Conservation (phyloP, 1,140 invertebrate genomes). For the Macrosteles quadrilineatus region DNA sequence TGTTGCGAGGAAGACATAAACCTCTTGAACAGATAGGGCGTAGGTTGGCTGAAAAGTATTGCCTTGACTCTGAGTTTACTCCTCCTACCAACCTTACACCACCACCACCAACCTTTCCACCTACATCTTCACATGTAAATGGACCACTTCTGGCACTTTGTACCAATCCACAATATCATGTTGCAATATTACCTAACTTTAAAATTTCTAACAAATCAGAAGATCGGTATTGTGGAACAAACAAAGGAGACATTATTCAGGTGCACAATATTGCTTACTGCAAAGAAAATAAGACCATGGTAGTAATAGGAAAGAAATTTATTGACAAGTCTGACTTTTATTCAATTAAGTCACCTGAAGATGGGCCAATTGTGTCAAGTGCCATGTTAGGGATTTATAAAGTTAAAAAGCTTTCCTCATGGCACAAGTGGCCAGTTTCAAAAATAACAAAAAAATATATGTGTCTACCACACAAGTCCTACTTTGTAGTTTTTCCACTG, state of each 20-base stretch:
- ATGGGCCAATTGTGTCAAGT: neutral
- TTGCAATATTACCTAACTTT: neutral
- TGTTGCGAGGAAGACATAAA: conserved; percentile 25
- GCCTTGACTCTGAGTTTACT: conserved; percentile 13
- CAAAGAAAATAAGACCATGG: conserved; percentile 12
- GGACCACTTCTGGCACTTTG: conserved; percentile 25
- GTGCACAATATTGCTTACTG: conserved; percentile 19
- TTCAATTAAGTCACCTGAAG: neutral
- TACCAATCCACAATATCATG: conserved; percentile 16
- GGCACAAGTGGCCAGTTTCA: neutral
- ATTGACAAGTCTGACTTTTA: conserved; percentile 1
- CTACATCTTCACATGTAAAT: neutral
- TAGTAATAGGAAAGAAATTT: conserved; percentile 26
- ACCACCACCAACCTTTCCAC: neutral
- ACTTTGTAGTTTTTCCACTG: neutral
- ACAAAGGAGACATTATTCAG: conserved; percentile 24
- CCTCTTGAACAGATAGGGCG: conserved; percentile 26
- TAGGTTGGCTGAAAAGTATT: conserved; percentile 16
- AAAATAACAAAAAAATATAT: conserved; percentile 26
- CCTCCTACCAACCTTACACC: neutral
- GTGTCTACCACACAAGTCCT: conserved; percentile 2
- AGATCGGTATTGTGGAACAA: conserved; percentile 21
- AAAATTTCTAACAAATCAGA: conserved; percentile 1
- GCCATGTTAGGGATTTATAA: conserved; percentile 15
- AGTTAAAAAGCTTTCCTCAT: conserved; percentile 24